Evolutionary conservation across 2,113 vertebrate genomes (phyloP).

Genomic region (Rhinolophus ferrumequinum): DNA sequence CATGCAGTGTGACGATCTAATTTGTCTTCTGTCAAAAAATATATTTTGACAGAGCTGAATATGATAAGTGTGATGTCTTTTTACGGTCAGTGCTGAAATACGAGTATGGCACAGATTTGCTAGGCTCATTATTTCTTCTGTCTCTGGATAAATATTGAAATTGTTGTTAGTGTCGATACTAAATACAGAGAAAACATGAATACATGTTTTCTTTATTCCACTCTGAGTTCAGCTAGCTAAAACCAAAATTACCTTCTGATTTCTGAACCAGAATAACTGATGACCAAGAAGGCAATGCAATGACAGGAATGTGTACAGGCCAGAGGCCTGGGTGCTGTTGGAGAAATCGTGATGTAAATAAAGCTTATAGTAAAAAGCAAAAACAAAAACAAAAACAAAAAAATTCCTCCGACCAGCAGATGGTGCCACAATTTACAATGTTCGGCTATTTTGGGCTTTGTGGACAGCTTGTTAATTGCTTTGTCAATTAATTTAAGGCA

Average conservation of each 20-base stretch:
- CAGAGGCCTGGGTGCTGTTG: neutral
- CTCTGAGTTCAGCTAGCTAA: slow-evolving; percentile 64
- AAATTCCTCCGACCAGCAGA: slow-evolving; percentile 47
- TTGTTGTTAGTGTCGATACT: slow-evolving; percentile 64
- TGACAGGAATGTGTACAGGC: neutral
- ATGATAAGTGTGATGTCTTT: slow-evolving; percentile 70
- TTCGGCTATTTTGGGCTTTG: neutral
- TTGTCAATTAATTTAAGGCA: slow-evolving; percentile 53
- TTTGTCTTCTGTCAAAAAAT: slow-evolving; percentile 80
- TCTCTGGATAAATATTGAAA: slow-evolving; percentile 77
- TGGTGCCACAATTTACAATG: slow-evolving; percentile 40
- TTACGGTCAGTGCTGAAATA: slow-evolving; percentile 66
- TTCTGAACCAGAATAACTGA: slow-evolving; percentile 57
- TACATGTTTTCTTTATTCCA: slow-evolving; percentile 61
- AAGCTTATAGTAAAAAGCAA: neutral
- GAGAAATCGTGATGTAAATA: slow-evolving; percentile 15
- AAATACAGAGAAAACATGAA: slow-evolving; percentile 65
- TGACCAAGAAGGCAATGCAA: slow-evolving; percentile 24
- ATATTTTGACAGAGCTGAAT: slow-evolving; percentile 72
- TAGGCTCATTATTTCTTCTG: slow-evolving; percentile 72
- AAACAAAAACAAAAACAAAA: neutral
- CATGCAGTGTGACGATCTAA: slow-evolving; percentile 57
- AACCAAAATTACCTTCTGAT: slow-evolving; percentile 68
- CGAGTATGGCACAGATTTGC: slow-evolving; percentile 63
- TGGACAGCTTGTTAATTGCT: slow-evolving; percentile 39